Conservation (phyloP, 2,888 invertebrate genomes). For the Liodrosophila aerea region DNA sequence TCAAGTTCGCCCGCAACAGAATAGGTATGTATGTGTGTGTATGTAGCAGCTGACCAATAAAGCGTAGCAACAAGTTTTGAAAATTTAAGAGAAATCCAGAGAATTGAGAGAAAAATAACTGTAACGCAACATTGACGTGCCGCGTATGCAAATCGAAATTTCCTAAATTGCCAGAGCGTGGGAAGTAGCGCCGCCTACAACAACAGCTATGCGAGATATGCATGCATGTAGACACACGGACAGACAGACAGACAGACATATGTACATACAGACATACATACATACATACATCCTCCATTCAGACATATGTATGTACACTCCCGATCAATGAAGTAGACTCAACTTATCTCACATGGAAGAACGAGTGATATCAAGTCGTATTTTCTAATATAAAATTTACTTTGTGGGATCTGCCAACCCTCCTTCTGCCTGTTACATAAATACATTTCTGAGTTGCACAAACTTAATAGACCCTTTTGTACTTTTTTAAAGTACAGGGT, state of each 20-base stretch:
- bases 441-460: too few relatives aligned
- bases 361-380: too few relatives aligned
- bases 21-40: background rate
- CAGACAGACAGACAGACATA: background rate
- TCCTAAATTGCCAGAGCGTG: slow-evolving; percentile 46
- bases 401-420: too few relatives aligned
- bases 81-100: too few relatives aligned
- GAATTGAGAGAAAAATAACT: slow-evolving; percentile 27
- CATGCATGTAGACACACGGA: slow-evolving; percentile 4
- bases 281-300: background rate
- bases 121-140: slow-evolving; percentile 24
- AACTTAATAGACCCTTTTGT: too few relatives aligned
- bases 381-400: too few relatives aligned
- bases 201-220: background rate
- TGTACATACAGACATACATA: slow-evolving; percentile 4
- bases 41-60: background rate
- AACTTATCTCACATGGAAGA: too few relatives aligned
- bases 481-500: too few relatives aligned
- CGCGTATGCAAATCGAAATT: slow-evolving; percentile 35
- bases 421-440: too few relatives aligned
- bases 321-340: too few relatives aligned
- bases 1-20: too few relatives aligned
- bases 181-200: slow-evolving; percentile 29
- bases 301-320: too few relatives aligned
- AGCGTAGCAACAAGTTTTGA: slow-evolving; percentile 11